Evolutionary conservation across 2,113 vertebrate genomes (phyloP).

Genomic region (Oryzias woworae): DNA sequence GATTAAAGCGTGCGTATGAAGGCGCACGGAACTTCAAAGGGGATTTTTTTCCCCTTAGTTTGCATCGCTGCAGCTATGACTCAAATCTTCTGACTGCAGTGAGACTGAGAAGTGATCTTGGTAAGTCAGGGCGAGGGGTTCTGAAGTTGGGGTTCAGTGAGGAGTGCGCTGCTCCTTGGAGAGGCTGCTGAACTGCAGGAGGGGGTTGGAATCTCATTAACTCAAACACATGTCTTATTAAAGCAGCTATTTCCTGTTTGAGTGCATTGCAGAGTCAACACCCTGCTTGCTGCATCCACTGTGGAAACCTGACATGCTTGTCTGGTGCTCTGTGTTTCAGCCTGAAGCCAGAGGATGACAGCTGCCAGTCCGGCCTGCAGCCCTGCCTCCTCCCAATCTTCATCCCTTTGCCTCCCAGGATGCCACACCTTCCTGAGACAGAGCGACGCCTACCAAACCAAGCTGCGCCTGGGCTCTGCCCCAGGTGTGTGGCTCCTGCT

Average conservation of each 20-base stretch:
- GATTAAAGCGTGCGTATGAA: slow-evolving; percentile 11
- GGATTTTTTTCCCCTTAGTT: too few species aligned
- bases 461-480: slow-evolving; percentile 85
- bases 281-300: slow-evolving; percentile 20
- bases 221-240: slow-evolving; percentile 66
- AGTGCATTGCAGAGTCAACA: slow-evolving; percentile 44
- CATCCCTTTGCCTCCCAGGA: slow-evolving; percentile 43
- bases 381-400: slow-evolving; percentile 53
- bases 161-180: slow-evolving; percentile 34
- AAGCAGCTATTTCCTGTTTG: slow-evolving; percentile 70
- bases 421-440: slow-evolving; percentile 47
- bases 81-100: slow-evolving; percentile 24
- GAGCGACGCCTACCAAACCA: slow-evolving; percentile 64
- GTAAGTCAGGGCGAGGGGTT: slow-evolving; percentile 21
- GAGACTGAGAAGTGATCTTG: slow-evolving; percentile 26
- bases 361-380: slow-evolving; percentile 62
- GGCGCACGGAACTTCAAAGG: slow-evolving; percentile 16
- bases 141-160: slow-evolving; percentile 2
- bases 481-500: slow-evolving; percentile 90
- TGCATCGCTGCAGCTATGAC: slow-evolving; percentile 5
- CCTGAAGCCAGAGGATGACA: slow-evolving; percentile 64
- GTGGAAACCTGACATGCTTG: slow-evolving; percentile 1
- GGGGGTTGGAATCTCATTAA: slow-evolving; percentile 56
- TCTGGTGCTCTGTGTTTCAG: slow-evolving; percentile 29
- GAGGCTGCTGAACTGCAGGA: slow-evolving; percentile 46